Percentiles rank a stretch among this genome's conserved stretches.
phyloP scores from a whole-genome alignment of 2,888 invertebrate genomes.

The Calephelis perditalis region DNA sequence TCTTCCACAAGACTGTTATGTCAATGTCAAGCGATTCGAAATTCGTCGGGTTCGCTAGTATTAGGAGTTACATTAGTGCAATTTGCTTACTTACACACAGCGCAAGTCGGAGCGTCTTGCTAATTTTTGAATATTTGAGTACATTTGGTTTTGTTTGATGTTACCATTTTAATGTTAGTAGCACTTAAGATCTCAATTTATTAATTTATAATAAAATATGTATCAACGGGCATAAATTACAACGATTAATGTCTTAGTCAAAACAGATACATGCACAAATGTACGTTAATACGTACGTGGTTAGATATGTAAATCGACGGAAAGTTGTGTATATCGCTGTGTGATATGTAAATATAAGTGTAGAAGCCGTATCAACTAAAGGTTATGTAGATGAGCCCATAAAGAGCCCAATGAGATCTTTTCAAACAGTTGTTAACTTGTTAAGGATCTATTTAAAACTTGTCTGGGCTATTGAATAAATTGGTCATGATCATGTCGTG shows the following conservation, averaged over 20 bases:
- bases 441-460: conserved; percentile 13
- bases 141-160: too few relatives aligned
- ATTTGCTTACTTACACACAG: too few relatives aligned
- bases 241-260: neutral
- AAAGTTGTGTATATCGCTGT: conserved; percentile 5
- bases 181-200: too few relatives aligned
- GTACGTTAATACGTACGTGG: neutral
- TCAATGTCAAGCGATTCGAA: too few relatives aligned
- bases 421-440: conserved; percentile 13
- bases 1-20: too few relatives aligned
- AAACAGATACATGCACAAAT: neutral
- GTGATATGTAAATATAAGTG: conserved; percentile 3
- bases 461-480: conserved; percentile 9
- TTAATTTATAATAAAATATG: too few relatives aligned
- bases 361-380: conserved; percentile 4
- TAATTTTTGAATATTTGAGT: too few relatives aligned
- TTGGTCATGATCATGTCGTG: conserved; percentile 8
- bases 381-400: conserved; percentile 13
- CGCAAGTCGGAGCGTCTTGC: too few relatives aligned
- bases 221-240: neutral
- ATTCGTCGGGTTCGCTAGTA: too few relatives aligned
- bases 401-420: conserved; percentile 13
- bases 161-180: too few relatives aligned
- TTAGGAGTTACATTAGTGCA: too few relatives aligned
- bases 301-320: conserved; percentile 5